Base-by-base conservation (phyloP, 2,797 vertebrate species). In the Falco novaeseelandiae region DNA sequence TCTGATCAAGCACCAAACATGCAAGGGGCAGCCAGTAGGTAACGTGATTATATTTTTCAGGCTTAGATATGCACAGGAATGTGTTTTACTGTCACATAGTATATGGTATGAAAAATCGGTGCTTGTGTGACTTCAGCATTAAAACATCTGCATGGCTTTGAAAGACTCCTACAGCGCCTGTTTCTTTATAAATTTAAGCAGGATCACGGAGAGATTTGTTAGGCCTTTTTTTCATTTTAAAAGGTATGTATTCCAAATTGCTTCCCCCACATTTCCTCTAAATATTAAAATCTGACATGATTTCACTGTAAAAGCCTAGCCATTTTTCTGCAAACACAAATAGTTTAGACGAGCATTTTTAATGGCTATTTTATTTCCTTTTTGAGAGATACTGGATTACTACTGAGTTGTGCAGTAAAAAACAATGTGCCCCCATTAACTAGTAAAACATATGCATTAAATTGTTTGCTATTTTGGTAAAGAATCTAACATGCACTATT, bases 1-100 rank as follows among this genome's bases (percentile, higher is more conserved):
- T 1, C 27, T 12, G 44, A 63, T 5, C 2, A 0, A 40, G 61
- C 65, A 89, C 38, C 4, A 0, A 88, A 44, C 10, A 34, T 26
- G 32, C 61, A 19, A 40, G 19, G 22, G 42, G 44, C 61, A 63
- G 48, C 18, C 82, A 42, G n/a, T 3, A 29, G 34, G 17, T 4
- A 40, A 77, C 0, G 6, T 2, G 17, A 32, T 32, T 26, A 2
- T 25, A 48, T 25, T 71, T 44, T 62, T 44, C 57, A 59, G 54
- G 30, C 67, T 62, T 42, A 42, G 59, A 40, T n/a, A 74, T 1
- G 22, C 22, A 58, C n/a, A 40, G 25, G 59, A 73, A 21, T 16
- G 32, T 2, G 32, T 17, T 78, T 87, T 49, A 46, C 36, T 58
- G 15, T 38, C 62, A 27, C 2, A 14, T 0, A 40, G 8, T 11